Base-by-base conservation (phyloP, 2,113 vertebrate species). In the Diglossa brunneiventris region DNA sequence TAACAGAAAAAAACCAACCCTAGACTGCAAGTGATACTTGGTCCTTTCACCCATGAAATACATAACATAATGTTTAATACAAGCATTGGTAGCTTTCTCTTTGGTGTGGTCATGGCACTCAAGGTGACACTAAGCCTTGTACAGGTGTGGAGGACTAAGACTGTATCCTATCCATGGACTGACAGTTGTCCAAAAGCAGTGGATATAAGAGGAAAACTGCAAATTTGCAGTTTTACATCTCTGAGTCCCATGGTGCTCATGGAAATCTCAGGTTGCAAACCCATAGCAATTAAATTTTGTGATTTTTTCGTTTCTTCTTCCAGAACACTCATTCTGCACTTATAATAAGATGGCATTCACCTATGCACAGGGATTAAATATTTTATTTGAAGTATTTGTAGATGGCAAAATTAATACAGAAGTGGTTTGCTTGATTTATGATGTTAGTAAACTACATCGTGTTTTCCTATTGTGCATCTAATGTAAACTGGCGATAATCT, bases 81-180 rank as follows among this genome's bases (percentile, higher is more conserved):
- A 67, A 50, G 6, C 27, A 47, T 11, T 41, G 27, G 20, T 22
- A 64, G 2, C 7, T 86, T 79, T 79, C 12, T 90, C 8, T 50
- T 59, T 55, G 8, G 5, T 46, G 8, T 24, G 11, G 7, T 59
- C 78, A 58, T 0, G 0, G 42, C 6, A 5, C 7, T 70, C 28
- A 81, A 47, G 47, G 16, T 2, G 2, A 55, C 64, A 18, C 4
- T n/a, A 58, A 63, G 11, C 30, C 44, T 19, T 64, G 21, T 41
- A 23, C 15, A 56, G 8, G 13, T 63, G 6, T 50, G 64, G 58
- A 68, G 15, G n/a, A 63, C 14, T 27, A 56, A 77, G 39, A 53
- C 5, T 46, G 4, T 28, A 41, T 59, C 62, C 30, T 73, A 19
- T 18, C 20, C 23, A 2, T 53, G 83, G 37, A 33, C 39, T 82